These are phyloP conservation scores for Chaetorhynchus papuensis DNA, from an alignment of 2,113 vertebrate genomes.

Conservation along the genomic window DNA sequence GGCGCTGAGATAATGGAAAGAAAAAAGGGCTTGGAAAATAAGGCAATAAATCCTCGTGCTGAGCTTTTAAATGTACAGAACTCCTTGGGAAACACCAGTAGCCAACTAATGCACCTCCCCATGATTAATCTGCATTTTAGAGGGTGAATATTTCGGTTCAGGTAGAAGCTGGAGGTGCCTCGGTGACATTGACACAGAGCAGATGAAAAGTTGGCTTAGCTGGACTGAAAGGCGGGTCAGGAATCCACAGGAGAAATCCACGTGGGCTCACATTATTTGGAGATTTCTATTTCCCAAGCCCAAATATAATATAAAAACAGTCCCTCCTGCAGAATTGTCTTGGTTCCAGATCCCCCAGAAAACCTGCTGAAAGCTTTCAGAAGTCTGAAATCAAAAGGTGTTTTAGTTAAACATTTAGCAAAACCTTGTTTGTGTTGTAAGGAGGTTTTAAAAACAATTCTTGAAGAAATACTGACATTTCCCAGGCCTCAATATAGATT, in stretches of 20 bases:
- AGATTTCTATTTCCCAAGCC: background rate
- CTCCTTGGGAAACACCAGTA: conserved; percentile 21
- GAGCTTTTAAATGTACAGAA: background rate
- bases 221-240: background rate
- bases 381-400: background rate
- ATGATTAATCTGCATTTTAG: background rate
- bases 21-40: background rate
- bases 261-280: background rate
- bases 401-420: background rate
- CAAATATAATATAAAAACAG: background rate
- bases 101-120: background rate
- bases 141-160: background rate
- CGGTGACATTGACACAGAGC: conserved; percentile 7
- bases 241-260: conserved; percentile 16
- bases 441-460: background rate
- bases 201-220: background rate
- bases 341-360: conserved; percentile 19
- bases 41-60: background rate
- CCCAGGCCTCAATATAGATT: background rate
- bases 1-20: conserved; percentile 30
- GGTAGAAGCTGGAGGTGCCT: background rate
- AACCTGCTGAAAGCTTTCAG: background rate
- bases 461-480: background rate
- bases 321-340: conserved; percentile 10
- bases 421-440: background rate